Base-by-base conservation (phyloP, 2,797 vertebrate species). In the Ceryle rudis region DNA sequence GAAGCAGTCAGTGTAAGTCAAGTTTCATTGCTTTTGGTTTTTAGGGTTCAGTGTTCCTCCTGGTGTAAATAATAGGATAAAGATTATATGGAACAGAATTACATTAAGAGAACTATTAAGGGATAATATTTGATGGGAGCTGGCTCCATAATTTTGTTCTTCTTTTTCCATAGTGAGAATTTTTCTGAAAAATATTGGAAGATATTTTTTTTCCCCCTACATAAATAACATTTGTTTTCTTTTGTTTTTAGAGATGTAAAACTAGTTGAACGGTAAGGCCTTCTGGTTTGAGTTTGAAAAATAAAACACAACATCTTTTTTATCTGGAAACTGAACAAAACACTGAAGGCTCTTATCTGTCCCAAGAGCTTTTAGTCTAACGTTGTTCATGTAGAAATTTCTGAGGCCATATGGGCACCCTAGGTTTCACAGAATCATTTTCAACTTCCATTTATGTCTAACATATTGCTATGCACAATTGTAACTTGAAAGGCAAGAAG, bases 351-450 rank as follows among this genome's bases (percentile, higher is more conserved):
- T 85, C 35, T 90, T 89, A 47, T 62, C 14, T 87, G n/a, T 95
- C 71, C 60, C 15, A 28, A 67, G 57, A 95, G 64, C 17, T 71
- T 95, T 84, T 60, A 73, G 51, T 94, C 35, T 84, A 15, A 52
- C 0, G 0, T 47, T 81, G 65, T 49, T 87, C 10, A 13, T 46
- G 57, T 54, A 89, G 69, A 91, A 83, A 57, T 83, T 93, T 86
- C n/a, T 88, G 44, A 86, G 61, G 31, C 91, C 81, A 90, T 89
- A 94, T 90, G 66, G 83, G 66, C 81, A 58, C 70, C 94, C 89
- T 70, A 81, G 65, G 33, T 77, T 92, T 91, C 81, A 86, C 23
- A 93, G 69, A 75, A 79, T 69, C 2, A 35, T 88, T 88, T 94
- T 74, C 29, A 58, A 3, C 83, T 91, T 86, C 77, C 57, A 26